These are phyloP conservation scores for Darevskia nairensis DNA, from an alignment of 2,797 vertebrate species.

Conservation along the genomic window DNA sequence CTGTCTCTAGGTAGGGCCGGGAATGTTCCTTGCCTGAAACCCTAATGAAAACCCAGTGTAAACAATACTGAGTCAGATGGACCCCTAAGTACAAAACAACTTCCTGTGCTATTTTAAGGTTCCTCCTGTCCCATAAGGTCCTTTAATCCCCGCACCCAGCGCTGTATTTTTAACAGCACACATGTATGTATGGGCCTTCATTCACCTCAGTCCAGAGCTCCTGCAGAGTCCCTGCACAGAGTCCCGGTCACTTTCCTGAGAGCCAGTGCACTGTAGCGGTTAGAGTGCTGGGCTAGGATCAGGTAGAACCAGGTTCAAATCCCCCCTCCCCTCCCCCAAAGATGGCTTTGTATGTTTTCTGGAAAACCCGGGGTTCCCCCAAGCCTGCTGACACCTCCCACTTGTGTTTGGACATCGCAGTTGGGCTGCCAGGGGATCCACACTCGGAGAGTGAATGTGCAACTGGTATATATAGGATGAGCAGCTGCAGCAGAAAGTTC, in stretches of 20 bases:
- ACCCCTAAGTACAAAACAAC: too few relatives aligned
- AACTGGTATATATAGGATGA: not conserved
- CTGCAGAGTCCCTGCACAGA: not conserved
- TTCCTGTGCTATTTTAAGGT: not conserved
- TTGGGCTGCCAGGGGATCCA: not conserved
- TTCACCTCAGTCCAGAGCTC: too few relatives aligned
- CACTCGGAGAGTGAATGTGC: not conserved
- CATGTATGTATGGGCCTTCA: not conserved
- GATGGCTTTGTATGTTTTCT: not conserved
- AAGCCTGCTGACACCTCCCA: not conserved
- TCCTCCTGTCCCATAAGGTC: not conserved
- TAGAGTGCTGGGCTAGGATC: too few relatives aligned
- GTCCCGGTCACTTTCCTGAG: too few relatives aligned
- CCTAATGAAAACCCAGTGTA: too few relatives aligned
- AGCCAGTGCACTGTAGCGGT: too few relatives aligned
- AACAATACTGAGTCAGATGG: too few relatives aligned
- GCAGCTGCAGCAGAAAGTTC: not conserved
- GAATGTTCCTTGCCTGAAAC: too few relatives aligned
- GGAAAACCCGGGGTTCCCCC: not conserved
- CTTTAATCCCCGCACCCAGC: too few relatives aligned
- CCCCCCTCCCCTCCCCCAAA: not conserved
- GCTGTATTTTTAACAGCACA: not conserved
- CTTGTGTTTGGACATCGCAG: not conserved
- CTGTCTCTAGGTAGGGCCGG: too few relatives aligned
- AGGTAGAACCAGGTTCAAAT: too few relatives aligned